phyloP scores from a whole-genome alignment of 2,888 invertebrate species.

The Nomada ferruginata region DNA sequence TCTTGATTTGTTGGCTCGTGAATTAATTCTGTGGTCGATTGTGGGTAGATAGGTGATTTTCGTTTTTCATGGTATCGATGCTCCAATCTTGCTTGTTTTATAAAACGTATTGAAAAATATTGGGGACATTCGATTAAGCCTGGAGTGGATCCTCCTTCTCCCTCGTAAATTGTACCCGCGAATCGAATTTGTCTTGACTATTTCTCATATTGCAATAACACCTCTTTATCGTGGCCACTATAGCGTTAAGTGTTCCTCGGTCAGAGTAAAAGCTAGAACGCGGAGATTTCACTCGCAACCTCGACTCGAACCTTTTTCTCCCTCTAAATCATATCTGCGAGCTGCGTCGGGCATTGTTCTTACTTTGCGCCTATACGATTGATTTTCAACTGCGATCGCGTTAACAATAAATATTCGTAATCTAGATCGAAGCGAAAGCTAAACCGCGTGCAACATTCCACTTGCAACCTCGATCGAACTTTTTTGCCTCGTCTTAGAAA shows the following conservation, averaged over 20 bases:
- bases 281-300: conserved; percentile 1
- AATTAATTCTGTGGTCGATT: neutral
- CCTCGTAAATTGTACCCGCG: neutral
- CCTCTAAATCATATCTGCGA: neutral
- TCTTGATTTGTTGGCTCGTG: neutral
- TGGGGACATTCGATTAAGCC: neutral
- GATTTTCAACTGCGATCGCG: neutral
- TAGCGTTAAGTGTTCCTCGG: neutral
- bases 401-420: too few relatives aligned
- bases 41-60: neutral
- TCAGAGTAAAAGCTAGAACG: conserved; percentile 5
- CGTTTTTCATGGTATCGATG: neutral
- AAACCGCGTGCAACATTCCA: neutral
- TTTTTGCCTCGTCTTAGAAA: too few relatives aligned
- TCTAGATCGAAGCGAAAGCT: neutral
- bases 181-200: neutral
- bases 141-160: neutral
- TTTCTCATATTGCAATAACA: neutral
- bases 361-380: neutral
- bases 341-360: neutral
- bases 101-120: neutral
- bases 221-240: neutral
- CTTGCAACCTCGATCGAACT: too few relatives aligned
- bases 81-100: neutral
- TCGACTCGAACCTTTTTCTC: conserved; percentile 1